phyloP scores from a whole-genome alignment of 2,797 vertebrate genomes.

The Poeciliopsis presidionis region DNA sequence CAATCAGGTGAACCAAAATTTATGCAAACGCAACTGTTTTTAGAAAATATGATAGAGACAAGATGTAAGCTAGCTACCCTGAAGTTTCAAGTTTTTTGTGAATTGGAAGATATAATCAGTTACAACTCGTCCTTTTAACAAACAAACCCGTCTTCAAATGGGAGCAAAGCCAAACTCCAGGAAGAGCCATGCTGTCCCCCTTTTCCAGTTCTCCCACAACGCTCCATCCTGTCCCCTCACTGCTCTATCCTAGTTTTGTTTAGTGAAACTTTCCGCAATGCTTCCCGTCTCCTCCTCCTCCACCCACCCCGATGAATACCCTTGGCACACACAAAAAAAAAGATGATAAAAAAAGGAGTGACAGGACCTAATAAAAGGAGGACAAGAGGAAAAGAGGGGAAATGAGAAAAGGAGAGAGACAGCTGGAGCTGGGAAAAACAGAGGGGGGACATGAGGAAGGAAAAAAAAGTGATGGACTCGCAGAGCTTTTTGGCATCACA shows the following conservation, averaged over 20 bases:
- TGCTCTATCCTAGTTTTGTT: slow-evolving; percentile 65
- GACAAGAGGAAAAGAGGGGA: background rate
- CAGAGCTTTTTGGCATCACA: background rate
- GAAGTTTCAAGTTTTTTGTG: background rate
- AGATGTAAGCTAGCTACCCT: too few relatives aligned
- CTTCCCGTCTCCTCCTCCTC: slow-evolving; percentile 34
- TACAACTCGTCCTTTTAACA: slow-evolving; percentile 10
- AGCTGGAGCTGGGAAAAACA: background rate
- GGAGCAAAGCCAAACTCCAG: slow-evolving; percentile 35
- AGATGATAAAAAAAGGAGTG: background rate
- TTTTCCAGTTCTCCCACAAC: slow-evolving; percentile 57
- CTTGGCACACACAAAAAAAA: slow-evolving; percentile 18
- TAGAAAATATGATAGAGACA: background rate
- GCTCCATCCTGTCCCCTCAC: slow-evolving; percentile 25
- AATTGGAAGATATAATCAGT: slow-evolving; percentile 12
- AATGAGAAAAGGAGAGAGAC: background rate
- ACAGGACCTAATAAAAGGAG: slow-evolving; percentile 11
- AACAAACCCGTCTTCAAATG: slow-evolving; percentile 12
- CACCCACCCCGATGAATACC: slow-evolving; percentile 28
- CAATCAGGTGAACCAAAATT: background rate
- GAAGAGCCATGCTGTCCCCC: slow-evolving; percentile 47
- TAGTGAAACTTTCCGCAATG: slow-evolving; percentile 55
- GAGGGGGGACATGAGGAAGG: slow-evolving; percentile 10
- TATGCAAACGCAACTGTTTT: background rate
- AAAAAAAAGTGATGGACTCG: slow-evolving; percentile 22